A percentile compares a stretch with the other conserved stretches of the same genome.
phyloP scores from a whole-genome alignment of 2,797 vertebrate genomes.

The Cossypha dichroa region DNA sequence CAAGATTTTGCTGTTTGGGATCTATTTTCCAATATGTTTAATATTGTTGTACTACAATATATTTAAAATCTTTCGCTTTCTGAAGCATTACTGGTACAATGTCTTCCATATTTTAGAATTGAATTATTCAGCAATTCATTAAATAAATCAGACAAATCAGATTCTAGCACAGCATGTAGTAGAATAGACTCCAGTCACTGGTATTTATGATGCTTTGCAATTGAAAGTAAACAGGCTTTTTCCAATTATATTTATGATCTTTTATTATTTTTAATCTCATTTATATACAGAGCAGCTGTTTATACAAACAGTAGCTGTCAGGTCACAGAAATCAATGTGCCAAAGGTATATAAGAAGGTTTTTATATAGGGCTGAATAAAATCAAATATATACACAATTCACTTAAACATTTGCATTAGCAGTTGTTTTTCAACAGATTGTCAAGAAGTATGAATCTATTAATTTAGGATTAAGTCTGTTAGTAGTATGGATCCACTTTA shows the following conservation, averaged over 20 bases:
- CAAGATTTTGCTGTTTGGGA: not conserved
- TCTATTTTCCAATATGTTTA: not conserved
- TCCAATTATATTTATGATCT: not conserved
- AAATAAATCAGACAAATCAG: constrained; percentile 20
- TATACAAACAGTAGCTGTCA: not conserved
- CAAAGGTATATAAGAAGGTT: not conserved
- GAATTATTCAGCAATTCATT: constrained; percentile 16
- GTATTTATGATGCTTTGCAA: not conserved
- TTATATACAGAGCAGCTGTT: not conserved
- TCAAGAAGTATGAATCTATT: not conserved
- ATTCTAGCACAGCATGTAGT: not conserved
- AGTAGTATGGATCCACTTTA: not conserved
- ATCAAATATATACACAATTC: not conserved
- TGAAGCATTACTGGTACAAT: not conserved
- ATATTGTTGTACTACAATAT: not conserved
- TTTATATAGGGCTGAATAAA: not conserved
- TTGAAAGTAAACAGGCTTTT: not conserved
- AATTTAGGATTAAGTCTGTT: not conserved
- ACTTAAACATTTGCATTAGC: not conserved
- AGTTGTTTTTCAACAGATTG: not conserved
- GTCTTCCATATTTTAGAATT: not conserved
- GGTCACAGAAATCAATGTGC: not conserved
- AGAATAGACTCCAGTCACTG: not conserved
- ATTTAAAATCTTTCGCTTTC: not conserved
- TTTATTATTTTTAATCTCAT: not conserved